These are phyloP conservation scores for Lithobates sylvaticus DNA, from an alignment of 2,797 vertebrate genomes.

Conservation along the genomic window DNA sequence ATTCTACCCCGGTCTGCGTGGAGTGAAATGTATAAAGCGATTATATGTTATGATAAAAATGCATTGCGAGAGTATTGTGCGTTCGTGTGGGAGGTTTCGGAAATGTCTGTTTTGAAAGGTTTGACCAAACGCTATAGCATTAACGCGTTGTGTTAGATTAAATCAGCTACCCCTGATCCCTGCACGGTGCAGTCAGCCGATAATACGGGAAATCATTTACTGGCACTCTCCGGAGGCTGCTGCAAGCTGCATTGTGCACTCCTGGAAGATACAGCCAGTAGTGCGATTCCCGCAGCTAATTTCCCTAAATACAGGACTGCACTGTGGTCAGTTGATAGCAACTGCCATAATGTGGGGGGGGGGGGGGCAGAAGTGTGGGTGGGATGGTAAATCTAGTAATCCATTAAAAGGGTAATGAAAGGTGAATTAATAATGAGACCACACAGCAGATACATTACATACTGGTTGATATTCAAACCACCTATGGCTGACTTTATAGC, in stretches of 20 bases:
- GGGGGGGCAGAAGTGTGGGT: too few relatives aligned
- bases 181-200: not conserved
- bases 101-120: not conserved
- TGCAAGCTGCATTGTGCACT: not conserved
- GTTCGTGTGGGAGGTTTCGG: not conserved
- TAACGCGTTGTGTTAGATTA: not conserved
- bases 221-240: too few relatives aligned
- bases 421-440: too few relatives aligned
- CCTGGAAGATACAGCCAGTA: not conserved
- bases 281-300: too few relatives aligned
- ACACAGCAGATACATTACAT: too few relatives aligned
- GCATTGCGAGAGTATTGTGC: not conserved
- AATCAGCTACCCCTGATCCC: not conserved
- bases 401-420: too few relatives aligned
- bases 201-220: not conserved
- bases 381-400: too few relatives aligned
- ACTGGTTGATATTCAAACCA: too few relatives aligned
- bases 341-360: too few relatives aligned
- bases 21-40: not conserved
- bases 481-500: too few relatives aligned
- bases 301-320: too few relatives aligned
- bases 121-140: not conserved
- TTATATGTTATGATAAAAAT: not conserved
- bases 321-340: not conserved
- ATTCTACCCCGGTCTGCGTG: not conserved